Evolutionary conservation across 2,888 invertebrate genomes (phyloP).

Genomic region (Corbicula japonica): DNA sequence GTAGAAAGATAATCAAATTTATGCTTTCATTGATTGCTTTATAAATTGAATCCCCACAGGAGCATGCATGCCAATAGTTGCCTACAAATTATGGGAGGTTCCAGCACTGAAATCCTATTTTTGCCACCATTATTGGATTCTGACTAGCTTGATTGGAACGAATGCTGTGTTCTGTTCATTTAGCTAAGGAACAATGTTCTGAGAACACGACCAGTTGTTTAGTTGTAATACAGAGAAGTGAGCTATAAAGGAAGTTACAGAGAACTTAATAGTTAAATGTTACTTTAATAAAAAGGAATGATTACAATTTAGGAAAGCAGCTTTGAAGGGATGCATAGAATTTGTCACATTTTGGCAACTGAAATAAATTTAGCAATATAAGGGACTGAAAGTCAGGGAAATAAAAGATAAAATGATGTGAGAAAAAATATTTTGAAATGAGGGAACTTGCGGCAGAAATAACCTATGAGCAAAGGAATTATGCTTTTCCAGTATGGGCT

Average conservation of each 20-base stretch:
- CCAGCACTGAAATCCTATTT: conserved; percentile 7
- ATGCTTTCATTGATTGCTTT: conserved; percentile 34
- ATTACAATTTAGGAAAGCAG: too few relatives aligned
- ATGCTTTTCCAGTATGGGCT: conserved; percentile 61
- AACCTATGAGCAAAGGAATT: conserved; percentile 52
- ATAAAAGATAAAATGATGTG: too few relatives aligned
- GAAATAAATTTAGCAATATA: too few relatives aligned
- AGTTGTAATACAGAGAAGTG: too few relatives aligned
- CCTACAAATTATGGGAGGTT: conserved; percentile 3
- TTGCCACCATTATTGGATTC: conserved; percentile 30
- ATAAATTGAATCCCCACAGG: conserved; percentile 14
- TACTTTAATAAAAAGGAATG: too few relatives aligned
- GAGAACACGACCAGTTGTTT: too few relatives aligned
- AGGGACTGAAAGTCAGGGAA: too few relatives aligned
- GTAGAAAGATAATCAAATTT: conserved; percentile 22
- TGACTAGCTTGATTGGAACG: conserved; percentile 23
- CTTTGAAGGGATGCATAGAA: too few relatives aligned
- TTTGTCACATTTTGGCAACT: too few relatives aligned
- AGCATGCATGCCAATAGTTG: conserved; percentile 19
- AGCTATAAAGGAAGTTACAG: too few relatives aligned
- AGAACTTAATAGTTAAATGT: too few relatives aligned
- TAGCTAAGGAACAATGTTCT: conserved; percentile 16
- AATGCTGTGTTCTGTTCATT: conserved; percentile 8
- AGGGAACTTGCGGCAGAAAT: conserved; percentile 40
- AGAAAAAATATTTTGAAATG: too few relatives aligned